Evolutionary conservation across 2,113 vertebrate genomes (phyloP).

Genomic region (Hippocampus guttulatus): DNA sequence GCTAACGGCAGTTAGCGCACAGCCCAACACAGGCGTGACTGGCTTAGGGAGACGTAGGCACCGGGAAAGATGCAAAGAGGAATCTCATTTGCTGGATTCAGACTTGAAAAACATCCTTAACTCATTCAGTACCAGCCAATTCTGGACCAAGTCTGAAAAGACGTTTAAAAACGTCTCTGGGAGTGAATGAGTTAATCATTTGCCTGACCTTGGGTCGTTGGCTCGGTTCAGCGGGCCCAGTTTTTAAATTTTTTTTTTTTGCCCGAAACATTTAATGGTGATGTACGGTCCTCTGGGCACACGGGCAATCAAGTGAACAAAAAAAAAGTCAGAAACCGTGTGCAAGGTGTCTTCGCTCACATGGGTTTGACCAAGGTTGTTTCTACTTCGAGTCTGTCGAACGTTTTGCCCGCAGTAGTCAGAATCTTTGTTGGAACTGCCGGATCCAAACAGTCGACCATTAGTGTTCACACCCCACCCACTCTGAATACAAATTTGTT

Average conservation of each 20-base stretch:
- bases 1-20: conserved; percentile 46
- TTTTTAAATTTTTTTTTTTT: conserved; percentile 33
- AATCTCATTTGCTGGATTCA: conserved; percentile 61
- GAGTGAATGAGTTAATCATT: too few relatives aligned
- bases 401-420: conserved; percentile 48
- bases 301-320: conserved; percentile 44
- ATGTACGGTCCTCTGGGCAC: conserved; percentile 27
- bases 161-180: too few relatives aligned
- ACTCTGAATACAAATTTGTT: conserved; percentile 64
- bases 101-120: conserved; percentile 69
- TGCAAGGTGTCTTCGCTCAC: conserved; percentile 15
- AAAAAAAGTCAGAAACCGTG: conserved; percentile 13
- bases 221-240: conserved; percentile 46
- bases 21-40: conserved; percentile 31
- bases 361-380: conserved; percentile 19
- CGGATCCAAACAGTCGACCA: conserved; percentile 65
- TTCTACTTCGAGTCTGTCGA: conserved; percentile 21
- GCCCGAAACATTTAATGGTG: conserved; percentile 45
- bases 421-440: conserved; percentile 61
- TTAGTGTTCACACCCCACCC: conserved; percentile 61
- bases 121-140: too few relatives aligned
- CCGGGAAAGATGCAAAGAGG: conserved; percentile 40
- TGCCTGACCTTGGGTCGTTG: conserved; percentile 45
- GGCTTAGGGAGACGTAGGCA: conserved; percentile 17
- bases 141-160: too few relatives aligned